Conservation (phyloP, 1,140 invertebrate species). For the Hylyphantes graminicola region DNA sequence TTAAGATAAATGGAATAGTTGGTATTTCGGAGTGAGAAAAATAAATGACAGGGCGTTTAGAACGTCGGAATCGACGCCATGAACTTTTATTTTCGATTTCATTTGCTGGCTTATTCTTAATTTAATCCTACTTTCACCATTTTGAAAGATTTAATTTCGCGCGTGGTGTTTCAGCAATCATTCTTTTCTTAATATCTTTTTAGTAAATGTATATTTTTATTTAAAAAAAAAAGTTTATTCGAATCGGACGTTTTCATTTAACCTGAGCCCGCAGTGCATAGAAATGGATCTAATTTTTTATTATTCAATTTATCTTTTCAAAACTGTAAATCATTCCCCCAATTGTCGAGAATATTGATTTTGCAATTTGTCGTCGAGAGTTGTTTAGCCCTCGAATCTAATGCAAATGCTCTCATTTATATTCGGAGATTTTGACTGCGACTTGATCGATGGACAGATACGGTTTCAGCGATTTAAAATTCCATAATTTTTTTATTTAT, state of each 20-base stretch:
- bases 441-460: too few relatives aligned
- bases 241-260: constrained; percentile 13
- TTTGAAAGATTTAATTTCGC: not conserved
- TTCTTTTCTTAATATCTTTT: too few relatives aligned
- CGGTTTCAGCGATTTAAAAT: too few relatives aligned
- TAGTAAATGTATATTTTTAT: too few relatives aligned
- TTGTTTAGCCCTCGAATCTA: too few relatives aligned
- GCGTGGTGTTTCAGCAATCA: not conserved
- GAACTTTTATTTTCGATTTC: constrained; percentile 16
- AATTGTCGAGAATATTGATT: constrained; percentile 2
- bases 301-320: constrained; percentile 27
- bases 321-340: constrained; percentile 35
- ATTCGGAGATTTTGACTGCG: too few relatives aligned
- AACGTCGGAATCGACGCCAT: constrained; percentile 5
- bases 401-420: too few relatives aligned
- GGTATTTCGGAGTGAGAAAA: constrained; percentile 5
- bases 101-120: constrained; percentile 15
- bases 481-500: too few relatives aligned
- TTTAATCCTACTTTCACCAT: not conserved
- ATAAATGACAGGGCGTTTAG: constrained; percentile 16
- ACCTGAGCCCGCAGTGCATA: constrained; percentile 5
- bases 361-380: constrained; percentile 29
- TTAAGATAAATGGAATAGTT: constrained; percentile 11
- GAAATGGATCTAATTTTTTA: not conserved
- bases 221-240: constrained; percentile 15